Base-by-base conservation (phyloP, 2,888 invertebrate genomes). In the Halictus ligatus region DNA sequence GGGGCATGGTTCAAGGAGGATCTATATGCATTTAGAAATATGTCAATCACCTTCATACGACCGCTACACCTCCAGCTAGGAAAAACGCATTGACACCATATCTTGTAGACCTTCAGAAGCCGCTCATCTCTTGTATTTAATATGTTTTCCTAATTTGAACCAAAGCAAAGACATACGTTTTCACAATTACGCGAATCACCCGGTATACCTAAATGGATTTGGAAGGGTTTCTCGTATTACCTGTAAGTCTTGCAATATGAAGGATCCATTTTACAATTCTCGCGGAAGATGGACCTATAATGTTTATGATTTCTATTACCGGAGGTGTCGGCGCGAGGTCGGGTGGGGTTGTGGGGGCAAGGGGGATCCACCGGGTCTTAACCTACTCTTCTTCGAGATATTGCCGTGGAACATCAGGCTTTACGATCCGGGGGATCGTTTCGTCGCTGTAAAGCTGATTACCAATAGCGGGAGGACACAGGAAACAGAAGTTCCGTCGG, bases 371-470 rank as follows among this genome's bases (percentile, higher is more conserved):
- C 46, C n/a, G 40, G 35, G 35, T 1, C 54, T 15, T 29, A 58
- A 54, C 73, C 46, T 21, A n/a, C n/a, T 48, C 8, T 64, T n/a
- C 79, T 64, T 50, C 64, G 35, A n/a, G 25, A 15, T 35, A 75
- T 79, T 60, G 40, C 54, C 73, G 13, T 67, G 76, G 73, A 46
- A 54, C 46, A 29, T 67, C 15, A 12, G n/a, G 43, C 40, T 76
- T 83, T 75, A 83, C 67, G 76, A 72, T 43, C 48, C 72, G 84
- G 67, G 73, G 87, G 89, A 91, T 92, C 89, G 91, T 89, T 92
- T 91, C 88, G 89, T 90, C 89, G 91, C 90, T 88, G 91, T 86
- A 90, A 92, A 91, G 89, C 88, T 91, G 91, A 92, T 91, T 92
- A 87, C 83, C 77, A 86, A 86, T 78, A 60, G 69, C 79, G 4